Evolutionary conservation across 2,888 invertebrate genomes (phyloP).

Genomic region (Amiota communis): DNA sequence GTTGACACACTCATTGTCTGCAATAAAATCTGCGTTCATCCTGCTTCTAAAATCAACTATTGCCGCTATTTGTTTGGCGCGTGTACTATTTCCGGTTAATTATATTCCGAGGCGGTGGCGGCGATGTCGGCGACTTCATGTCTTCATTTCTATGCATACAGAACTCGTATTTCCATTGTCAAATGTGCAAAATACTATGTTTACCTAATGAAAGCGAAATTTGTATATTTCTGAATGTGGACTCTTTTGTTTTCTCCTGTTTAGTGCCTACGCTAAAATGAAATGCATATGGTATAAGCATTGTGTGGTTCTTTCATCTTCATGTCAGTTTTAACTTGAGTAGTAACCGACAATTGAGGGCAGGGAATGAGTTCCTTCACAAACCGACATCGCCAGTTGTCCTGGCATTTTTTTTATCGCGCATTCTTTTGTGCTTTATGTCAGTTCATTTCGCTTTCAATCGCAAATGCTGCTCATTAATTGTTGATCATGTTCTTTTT

Average conservation of each 20-base stretch:
- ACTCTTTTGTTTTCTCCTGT: constrained; percentile 38
- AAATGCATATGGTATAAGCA: constrained; percentile 58
- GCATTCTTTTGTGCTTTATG: constrained; percentile 44
- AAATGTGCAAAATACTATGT: constrained; percentile 52
- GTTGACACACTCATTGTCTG: constrained; percentile 63
- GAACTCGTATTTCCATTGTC: constrained; percentile 43
- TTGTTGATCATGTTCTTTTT: constrained; percentile 56
- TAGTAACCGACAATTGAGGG: constrained; percentile 22
- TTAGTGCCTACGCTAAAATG: constrained; percentile 40
- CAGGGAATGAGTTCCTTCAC: constrained; percentile 25
- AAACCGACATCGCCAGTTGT: constrained; percentile 7
- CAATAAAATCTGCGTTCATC: constrained; percentile 27
- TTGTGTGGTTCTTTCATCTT: constrained; percentile 31
- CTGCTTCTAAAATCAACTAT: constrained; percentile 16
- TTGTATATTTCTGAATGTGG: constrained; percentile 39
- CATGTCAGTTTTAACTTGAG: constrained; percentile 33
- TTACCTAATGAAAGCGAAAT: constrained; percentile 67
- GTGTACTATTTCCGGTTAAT: constrained; percentile 74
- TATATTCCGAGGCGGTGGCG: constrained; percentile 51
- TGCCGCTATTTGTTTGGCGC: constrained; percentile 62
- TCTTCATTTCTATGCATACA: too few species aligned
- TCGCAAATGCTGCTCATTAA: constrained; percentile 62
- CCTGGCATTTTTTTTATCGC: constrained; percentile 8
- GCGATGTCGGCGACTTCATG: too few species aligned
- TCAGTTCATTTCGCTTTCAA: constrained; percentile 46